A percentile compares a stretch with the other conserved stretches of the same genome.
These are phyloP conservation scores for Subacronicta megacephala DNA, from an alignment of 2,888 invertebrate species.

Conservation along the genomic window DNA sequence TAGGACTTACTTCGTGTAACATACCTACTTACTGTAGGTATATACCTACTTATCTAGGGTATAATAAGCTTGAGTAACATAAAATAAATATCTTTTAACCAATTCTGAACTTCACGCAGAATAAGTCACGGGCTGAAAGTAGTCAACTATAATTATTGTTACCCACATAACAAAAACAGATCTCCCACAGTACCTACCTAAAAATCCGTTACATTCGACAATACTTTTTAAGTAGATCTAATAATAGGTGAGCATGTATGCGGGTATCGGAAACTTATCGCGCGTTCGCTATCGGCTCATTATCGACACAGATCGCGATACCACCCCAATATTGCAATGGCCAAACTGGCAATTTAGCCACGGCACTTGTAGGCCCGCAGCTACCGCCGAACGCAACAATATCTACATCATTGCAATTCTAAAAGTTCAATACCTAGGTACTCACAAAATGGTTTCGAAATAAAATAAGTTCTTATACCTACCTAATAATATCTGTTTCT, in stretches of 20 bases:
- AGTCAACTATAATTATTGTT: slow-evolving; percentile 15
- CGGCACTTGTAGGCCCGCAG: slow-evolving; percentile 29
- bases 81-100: too few relatives aligned
- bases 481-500: too few relatives aligned
- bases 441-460: slow-evolving; percentile 24
- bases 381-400: slow-evolving; percentile 29
- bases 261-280: slow-evolving; percentile 63
- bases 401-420: slow-evolving; percentile 21
- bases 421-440: slow-evolving; percentile 37
- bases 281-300: slow-evolving; percentile 56
- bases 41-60: too few relatives aligned
- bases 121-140: too few relatives aligned
- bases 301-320: slow-evolving; percentile 59
- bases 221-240: slow-evolving; percentile 56
- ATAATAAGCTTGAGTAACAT: too few relatives aligned
- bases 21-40: too few relatives aligned
- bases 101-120: too few relatives aligned
- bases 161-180: slow-evolving; percentile 42
- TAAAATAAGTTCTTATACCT: not conserved
- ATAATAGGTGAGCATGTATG: slow-evolving; percentile 64
- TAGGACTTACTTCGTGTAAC: too few relatives aligned
- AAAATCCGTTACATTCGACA: slow-evolving; percentile 60
- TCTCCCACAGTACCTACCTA: slow-evolving; percentile 60
- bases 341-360: slow-evolving; percentile 36
- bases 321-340: slow-evolving; percentile 24